phyloP scores from a whole-genome alignment of 2,113 vertebrate species.

The Entomyzon cyanotis region DNA sequence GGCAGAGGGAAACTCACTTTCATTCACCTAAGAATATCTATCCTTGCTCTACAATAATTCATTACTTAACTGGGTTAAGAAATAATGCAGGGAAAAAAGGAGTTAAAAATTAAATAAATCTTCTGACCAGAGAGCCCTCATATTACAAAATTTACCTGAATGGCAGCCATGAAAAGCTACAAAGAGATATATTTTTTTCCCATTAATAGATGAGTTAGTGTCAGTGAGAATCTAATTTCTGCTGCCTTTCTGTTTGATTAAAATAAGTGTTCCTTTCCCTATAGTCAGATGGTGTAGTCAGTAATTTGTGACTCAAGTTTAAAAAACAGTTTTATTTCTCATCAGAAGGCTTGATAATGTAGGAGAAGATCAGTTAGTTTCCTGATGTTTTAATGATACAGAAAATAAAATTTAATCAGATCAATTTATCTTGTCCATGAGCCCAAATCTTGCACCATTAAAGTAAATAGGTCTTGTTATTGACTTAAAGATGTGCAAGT shows the following conservation, averaged over 20 bases:
- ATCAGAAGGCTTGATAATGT: neutral
- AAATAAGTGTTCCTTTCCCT: neutral
- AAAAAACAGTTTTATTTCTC: neutral
- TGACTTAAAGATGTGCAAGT: neutral
- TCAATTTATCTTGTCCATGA: neutral
- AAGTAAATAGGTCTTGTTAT: neutral
- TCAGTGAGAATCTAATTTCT: neutral
- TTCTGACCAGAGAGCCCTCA: neutral
- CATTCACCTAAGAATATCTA: neutral
- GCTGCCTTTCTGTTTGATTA: neutral
- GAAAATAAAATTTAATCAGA: conserved; percentile 11
- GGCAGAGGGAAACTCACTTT: neutral
- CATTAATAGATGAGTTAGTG: neutral
- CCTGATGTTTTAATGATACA: neutral
- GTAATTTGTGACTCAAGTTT: neutral
- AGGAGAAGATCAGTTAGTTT: neutral
- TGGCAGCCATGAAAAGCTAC: neutral
- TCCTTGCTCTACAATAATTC: neutral
- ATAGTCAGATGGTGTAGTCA: neutral
- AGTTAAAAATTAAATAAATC: neutral
- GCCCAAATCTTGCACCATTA: neutral
- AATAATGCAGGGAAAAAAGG: neutral
- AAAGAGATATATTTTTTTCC: neutral
- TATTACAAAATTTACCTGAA: neutral
- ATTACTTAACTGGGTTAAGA: neutral